phyloP scores from a whole-genome alignment of 2,888 invertebrate genomes.

The Megalurothrips usitatus region DNA sequence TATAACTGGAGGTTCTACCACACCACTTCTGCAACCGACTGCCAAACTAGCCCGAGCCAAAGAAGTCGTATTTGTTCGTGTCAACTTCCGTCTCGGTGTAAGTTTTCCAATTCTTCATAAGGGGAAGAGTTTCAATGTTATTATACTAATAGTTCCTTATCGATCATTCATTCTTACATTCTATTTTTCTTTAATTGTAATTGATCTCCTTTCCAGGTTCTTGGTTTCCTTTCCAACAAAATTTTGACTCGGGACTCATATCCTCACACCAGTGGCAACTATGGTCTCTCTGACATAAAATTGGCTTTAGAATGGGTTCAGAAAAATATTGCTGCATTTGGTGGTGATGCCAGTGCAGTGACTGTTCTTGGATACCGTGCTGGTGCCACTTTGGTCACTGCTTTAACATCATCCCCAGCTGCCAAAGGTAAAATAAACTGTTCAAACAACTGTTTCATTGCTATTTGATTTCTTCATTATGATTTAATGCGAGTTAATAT shows the following conservation, averaged over 20 bases:
- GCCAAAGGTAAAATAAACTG: constrained; percentile 31
- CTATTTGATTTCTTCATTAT: not conserved
- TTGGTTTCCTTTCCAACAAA: constrained; percentile 73
- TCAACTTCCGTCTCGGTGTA: constrained; percentile 73
- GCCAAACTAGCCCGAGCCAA: constrained; percentile 69
- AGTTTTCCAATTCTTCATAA: constrained; percentile 42
- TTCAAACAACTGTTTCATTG: constrained; percentile 36
- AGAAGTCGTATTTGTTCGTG: constrained; percentile 79
- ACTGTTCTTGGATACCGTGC: constrained; percentile 81
- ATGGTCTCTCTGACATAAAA: constrained; percentile 75
- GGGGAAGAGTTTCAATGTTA: no score
- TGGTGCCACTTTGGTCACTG: constrained; percentile 77
- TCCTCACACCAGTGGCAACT: constrained; percentile 77
- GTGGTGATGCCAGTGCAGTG: constrained; percentile 71
- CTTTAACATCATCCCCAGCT: constrained; percentile 49
- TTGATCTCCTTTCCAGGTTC: constrained; percentile 40
- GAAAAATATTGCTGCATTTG: constrained; percentile 76
- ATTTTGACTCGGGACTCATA: constrained; percentile 64
- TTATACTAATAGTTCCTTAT: no score
- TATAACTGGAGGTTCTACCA: constrained; percentile 71
- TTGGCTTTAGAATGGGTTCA: constrained; percentile 74
- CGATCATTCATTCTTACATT: no score
- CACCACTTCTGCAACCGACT: constrained; percentile 63
- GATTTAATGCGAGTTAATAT: constrained; percentile 36
- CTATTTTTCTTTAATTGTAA: no score